phyloP scores from a whole-genome alignment of 1,140 invertebrate genomes.

The Calliopsis andreniformis region DNA sequence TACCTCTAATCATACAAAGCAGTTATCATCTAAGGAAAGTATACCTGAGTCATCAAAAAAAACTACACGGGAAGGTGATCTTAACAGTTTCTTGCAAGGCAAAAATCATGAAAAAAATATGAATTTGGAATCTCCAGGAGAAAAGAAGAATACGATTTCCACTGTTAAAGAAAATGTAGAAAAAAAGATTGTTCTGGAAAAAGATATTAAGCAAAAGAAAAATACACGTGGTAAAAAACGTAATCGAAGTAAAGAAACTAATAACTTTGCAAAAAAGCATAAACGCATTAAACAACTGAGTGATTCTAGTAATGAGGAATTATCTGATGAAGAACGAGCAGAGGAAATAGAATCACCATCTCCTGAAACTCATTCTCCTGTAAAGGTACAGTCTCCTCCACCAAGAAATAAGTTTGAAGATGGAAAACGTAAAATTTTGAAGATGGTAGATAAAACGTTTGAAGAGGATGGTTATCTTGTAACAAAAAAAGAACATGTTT shows the following conservation, averaged over 20 bases:
- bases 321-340: constrained; percentile 49
- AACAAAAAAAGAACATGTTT: constrained; percentile 74
- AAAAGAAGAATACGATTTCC: not conserved
- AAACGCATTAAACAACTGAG: constrained; percentile 71
- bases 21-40: constrained; percentile 24
- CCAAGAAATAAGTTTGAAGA: constrained; percentile 55
- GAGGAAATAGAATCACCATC: constrained; percentile 48
- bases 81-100: constrained; percentile 7
- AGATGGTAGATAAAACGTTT: constrained; percentile 72
- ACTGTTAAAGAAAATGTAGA: not conserved
- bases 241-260: constrained; percentile 62
- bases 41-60: constrained; percentile 9
- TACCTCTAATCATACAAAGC: not conserved
- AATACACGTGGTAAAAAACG: constrained; percentile 65
- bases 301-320: constrained; percentile 74
- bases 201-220: constrained; percentile 25
- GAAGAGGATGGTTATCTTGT: constrained; percentile 77
- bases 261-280: constrained; percentile 65
- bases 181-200: constrained; percentile 33
- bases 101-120: not conserved
- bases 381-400: constrained; percentile 61
- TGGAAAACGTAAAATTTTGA: constrained; percentile 73
- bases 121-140: not conserved
- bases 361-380: constrained; percentile 29
- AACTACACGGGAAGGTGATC: not conserved